phyloP scores from a whole-genome alignment of 2,888 invertebrate species.

The Stenotaenia linearis region DNA sequence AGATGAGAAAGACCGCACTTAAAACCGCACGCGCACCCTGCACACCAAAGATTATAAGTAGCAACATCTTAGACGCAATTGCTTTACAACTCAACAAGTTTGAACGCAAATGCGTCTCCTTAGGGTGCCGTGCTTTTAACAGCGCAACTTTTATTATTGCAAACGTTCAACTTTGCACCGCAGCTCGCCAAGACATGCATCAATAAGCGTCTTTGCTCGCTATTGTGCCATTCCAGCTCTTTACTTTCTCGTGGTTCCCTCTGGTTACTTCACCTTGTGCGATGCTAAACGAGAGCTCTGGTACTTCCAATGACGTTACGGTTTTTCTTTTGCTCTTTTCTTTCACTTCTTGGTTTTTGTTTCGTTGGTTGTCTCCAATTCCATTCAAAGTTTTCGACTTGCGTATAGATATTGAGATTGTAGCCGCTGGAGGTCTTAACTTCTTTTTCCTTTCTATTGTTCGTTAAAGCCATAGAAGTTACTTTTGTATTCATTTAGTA shows the following conservation, averaged over 20 bases:
- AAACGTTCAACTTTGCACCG: neutral
- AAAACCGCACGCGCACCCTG: neutral
- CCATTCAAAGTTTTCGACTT: too few relatives aligned
- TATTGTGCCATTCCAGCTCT: neutral
- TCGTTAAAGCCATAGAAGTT: too few relatives aligned
- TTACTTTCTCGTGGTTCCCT: neutral
- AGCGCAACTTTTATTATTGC: neutral
- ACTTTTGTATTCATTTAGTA: neutral
- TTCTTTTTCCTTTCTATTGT: neutral
- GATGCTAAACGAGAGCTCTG: too few relatives aligned
- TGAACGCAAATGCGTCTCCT: neutral
- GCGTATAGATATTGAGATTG: too few relatives aligned
- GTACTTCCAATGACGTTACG: too few relatives aligned
- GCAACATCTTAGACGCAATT: neutral
- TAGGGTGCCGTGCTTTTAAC: neutral
- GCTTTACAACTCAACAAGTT: constrained; percentile 16
- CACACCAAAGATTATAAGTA: neutral
- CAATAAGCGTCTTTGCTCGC: neutral
- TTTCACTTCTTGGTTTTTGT: too few relatives aligned
- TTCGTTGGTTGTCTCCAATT: too few relatives aligned
- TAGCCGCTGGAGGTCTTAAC: too few relatives aligned
- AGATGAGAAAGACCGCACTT: neutral
- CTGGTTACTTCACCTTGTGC: too few relatives aligned
- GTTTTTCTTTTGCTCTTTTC: too few relatives aligned
- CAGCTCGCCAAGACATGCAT: too few relatives aligned